Percentiles rank a stretch among this genome's conserved stretches.
Evolutionary conservation across 2,113 vertebrate genomes (phyloP).

Genomic region (Tenrec ecaudatus): DNA sequence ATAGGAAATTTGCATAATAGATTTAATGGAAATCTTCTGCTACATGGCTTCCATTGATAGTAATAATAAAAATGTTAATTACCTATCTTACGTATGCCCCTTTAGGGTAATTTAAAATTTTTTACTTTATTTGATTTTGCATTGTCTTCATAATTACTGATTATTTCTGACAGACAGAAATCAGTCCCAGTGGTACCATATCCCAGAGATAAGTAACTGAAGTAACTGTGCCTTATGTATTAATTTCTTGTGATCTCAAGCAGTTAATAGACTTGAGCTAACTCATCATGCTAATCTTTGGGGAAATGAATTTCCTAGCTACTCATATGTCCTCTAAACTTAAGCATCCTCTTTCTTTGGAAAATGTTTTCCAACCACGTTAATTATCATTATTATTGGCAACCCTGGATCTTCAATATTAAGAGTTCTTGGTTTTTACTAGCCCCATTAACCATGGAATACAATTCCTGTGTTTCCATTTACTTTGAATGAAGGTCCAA

Average conservation of each 20-base stretch:
- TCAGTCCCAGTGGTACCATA: slow-evolving; percentile 59
- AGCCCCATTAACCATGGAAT: slow-evolving; percentile 15
- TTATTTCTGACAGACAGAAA: slow-evolving; percentile 70
- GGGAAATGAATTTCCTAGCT: slow-evolving; percentile 63
- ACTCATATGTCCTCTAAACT: slow-evolving; percentile 49
- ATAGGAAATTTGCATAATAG: slow-evolving; percentile 31
- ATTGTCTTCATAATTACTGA: slow-evolving; percentile 70
- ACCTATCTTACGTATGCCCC: slow-evolving; percentile 35
- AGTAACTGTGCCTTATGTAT: slow-evolving; percentile 64
- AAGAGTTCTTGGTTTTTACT: slow-evolving; percentile 22
- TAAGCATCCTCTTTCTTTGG: slow-evolving; percentile 27
- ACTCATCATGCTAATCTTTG: slow-evolving; percentile 57
- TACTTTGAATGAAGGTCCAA: not conserved
- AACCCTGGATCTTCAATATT: slow-evolving; percentile 32
- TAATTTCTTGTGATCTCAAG: slow-evolving; percentile 73
- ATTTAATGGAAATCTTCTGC: slow-evolving; percentile 41
- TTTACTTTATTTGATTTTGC: slow-evolving; percentile 67
- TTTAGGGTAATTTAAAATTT: slow-evolving; percentile 55
- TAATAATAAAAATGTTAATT: slow-evolving; percentile 43
- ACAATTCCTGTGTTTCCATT: not conserved
- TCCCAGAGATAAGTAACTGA: slow-evolving; percentile 66
- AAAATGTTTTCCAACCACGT: slow-evolving; percentile 56
- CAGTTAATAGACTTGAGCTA: slow-evolving; percentile 68
- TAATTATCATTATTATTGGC: slow-evolving; percentile 29
- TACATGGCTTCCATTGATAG: slow-evolving; percentile 51